phyloP scores from a whole-genome alignment of 2,888 invertebrate species.

The Stenoptilia bipunctidactyla region DNA sequence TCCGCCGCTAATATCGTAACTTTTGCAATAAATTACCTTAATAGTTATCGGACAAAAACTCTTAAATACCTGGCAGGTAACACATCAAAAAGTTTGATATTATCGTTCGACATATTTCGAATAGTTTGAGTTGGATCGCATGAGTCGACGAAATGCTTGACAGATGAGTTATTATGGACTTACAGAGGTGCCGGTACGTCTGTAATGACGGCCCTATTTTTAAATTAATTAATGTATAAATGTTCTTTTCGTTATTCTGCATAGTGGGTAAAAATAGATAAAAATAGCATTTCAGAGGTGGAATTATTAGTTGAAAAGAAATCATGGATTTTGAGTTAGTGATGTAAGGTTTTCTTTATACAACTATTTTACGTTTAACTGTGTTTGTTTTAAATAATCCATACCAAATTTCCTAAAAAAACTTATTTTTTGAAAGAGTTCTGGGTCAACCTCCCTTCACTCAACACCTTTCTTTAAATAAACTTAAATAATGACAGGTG shows the following conservation, averaged over 20 bases:
- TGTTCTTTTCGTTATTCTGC: conserved; percentile 1
- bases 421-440: too few species aligned
- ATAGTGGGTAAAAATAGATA: too few species aligned
- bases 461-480: conserved; percentile 23
- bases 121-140: conserved; percentile 25
- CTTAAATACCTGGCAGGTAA: conserved; percentile 26
- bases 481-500: too few species aligned
- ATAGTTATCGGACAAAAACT: conserved; percentile 21
- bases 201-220: background rate
- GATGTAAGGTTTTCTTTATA: too few species aligned
- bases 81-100: conserved; percentile 19
- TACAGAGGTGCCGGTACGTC: conserved; percentile 1
- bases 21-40: conserved; percentile 30
- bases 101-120: conserved; percentile 26
- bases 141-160: conserved; percentile 20
- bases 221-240: background rate
- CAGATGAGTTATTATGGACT: conserved; percentile 9
- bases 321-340: too few species aligned
- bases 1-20: conserved; percentile 27
- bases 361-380: background rate
- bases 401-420: background rate
- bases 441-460: too few species aligned
- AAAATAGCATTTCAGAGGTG: too few species aligned
- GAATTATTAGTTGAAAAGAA: too few species aligned
- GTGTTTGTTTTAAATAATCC: background rate